Conservation (phyloP, 2,113 vertebrate genomes). For the Rutilus rutilus region DNA sequence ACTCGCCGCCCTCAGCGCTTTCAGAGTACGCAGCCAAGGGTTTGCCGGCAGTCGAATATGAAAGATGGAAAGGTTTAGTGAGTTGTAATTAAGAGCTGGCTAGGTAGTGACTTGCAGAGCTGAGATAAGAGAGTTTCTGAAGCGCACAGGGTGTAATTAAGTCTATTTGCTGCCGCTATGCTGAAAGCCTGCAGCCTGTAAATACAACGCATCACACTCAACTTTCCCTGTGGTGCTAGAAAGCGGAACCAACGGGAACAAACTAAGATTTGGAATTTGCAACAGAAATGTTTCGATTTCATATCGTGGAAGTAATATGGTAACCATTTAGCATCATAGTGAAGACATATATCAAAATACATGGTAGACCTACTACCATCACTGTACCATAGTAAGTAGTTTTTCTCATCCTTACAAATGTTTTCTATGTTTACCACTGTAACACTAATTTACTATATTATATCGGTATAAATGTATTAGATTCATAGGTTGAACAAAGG, state of each 20-base stretch:
- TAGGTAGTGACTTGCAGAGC: conserved; percentile 76
- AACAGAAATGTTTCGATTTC: neutral
- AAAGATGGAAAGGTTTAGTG: conserved; percentile 64
- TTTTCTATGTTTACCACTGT: neutral
- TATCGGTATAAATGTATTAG: neutral
- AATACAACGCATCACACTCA: conserved; percentile 64
- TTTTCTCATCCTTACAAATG: neutral
- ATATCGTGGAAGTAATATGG: neutral
- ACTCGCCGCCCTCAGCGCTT: conserved; percentile 39
- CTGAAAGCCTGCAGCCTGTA: conserved; percentile 55
- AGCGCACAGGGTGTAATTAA: conserved; percentile 75
- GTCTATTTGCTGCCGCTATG: conserved; percentile 70
- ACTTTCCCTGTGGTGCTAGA: conserved; percentile 49
- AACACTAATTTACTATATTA: neutral
- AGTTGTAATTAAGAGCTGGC: conserved; percentile 73
- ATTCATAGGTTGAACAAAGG: neutral
- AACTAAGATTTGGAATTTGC: neutral
- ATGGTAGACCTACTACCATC: neutral
- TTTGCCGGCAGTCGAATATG: conserved; percentile 62
- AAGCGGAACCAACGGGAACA: conserved; percentile 7
- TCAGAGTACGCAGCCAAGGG: conserved; percentile 54
- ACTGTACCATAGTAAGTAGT: neutral
- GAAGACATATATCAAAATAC: neutral
- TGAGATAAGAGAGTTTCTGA: conserved; percentile 72
- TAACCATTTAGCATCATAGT: neutral